Conservation (phyloP, 1,140 invertebrate species). For the Melanaphis sacchari region DNA sequence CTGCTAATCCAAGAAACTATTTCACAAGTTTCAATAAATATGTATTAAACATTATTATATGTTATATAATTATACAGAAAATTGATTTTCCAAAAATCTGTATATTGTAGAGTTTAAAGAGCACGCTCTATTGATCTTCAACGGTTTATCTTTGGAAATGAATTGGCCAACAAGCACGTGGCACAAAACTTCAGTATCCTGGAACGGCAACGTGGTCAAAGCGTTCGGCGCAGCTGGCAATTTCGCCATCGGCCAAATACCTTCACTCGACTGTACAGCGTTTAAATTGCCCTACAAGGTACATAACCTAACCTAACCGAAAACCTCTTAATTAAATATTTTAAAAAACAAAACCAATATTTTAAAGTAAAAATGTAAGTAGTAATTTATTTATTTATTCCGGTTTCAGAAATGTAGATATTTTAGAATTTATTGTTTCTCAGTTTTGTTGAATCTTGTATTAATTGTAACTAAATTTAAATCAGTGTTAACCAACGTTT, state of each 20-base stretch:
- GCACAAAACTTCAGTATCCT: constrained; percentile 26
- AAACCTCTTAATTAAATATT: too few relatives aligned
- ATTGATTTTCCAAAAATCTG: background rate
- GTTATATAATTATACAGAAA: too few relatives aligned
- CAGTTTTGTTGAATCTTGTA: too few relatives aligned
- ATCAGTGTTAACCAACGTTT: too few relatives aligned
- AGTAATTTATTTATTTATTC: background rate
- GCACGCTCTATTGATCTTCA: constrained; percentile 43
- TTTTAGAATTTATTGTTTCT: background rate
- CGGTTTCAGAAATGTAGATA: background rate
- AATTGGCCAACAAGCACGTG: constrained; percentile 33
- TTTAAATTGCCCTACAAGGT: constrained; percentile 42
- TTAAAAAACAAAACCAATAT: too few relatives aligned
- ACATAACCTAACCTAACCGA: background rate
- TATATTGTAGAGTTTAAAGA: background rate
- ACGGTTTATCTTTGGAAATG: constrained; percentile 47
- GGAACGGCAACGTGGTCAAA: constrained; percentile 33
- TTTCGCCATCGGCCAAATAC: background rate
- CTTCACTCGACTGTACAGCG: background rate
- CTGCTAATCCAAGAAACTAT: too few relatives aligned
- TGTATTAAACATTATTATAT: background rate
- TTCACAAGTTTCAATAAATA: too few relatives aligned
- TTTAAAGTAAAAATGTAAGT: background rate
- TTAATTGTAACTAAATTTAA: too few relatives aligned
- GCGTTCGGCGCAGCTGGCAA: constrained; percentile 44